phyloP scores from a whole-genome alignment of 2,113 vertebrate genomes.

The Suricata suricatta region DNA sequence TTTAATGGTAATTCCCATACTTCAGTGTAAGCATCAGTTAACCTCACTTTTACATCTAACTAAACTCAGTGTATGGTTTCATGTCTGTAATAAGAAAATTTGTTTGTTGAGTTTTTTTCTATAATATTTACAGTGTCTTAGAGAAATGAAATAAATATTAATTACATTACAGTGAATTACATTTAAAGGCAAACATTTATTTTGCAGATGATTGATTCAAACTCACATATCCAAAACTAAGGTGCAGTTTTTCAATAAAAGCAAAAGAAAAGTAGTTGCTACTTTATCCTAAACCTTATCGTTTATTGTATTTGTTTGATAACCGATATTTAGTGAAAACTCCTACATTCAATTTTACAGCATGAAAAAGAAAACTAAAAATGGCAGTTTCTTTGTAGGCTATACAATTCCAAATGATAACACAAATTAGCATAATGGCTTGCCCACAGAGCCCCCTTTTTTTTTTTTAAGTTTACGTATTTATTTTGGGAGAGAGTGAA shows the following conservation, averaged over 20 bases:
- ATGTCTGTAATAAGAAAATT: neutral
- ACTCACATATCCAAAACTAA: neutral
- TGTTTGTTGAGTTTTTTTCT: neutral
- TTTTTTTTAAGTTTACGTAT: no score
- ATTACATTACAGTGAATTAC: constrained; percentile 31
- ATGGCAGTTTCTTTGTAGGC: neutral
- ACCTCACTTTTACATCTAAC: neutral
- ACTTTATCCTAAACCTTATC: neutral
- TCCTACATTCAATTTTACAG: neutral
- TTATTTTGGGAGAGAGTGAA: no score
- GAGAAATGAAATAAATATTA: constrained; percentile 50
- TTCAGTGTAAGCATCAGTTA: neutral
- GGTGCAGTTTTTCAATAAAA: neutral
- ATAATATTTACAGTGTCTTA: neutral
- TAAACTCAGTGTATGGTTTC: neutral
- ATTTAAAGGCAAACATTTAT: constrained; percentile 26
- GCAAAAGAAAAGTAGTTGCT: neutral
- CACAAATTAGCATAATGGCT: neutral
- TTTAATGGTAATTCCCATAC: constrained; percentile 14
- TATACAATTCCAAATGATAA: neutral
- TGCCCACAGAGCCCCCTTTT: neutral
- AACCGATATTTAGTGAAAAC: neutral
- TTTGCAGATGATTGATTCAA: neutral
- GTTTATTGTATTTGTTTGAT: neutral
- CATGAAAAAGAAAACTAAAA: neutral